phyloP scores from a whole-genome alignment of 2,888 invertebrate species.

The Listrodromus nycthemerus region DNA sequence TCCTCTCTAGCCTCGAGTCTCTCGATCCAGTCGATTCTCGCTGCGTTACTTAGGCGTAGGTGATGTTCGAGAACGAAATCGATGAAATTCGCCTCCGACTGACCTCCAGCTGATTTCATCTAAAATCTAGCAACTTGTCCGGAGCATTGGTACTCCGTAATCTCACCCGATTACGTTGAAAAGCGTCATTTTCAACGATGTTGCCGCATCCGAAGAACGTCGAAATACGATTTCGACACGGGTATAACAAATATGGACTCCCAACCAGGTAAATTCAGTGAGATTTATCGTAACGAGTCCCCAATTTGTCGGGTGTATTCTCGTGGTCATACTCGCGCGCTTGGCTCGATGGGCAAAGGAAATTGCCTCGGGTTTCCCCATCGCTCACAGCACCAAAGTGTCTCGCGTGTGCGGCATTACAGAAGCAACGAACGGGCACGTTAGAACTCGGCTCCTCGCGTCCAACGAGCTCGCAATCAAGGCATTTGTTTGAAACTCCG shows the following conservation, averaged over 20 bases:
- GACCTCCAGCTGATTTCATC: no score
- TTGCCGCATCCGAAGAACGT: background rate
- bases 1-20: background rate
- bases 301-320: background rate
- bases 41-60: no score
- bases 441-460: slow-evolving; percentile 24
- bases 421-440: background rate
- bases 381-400: slow-evolving; percentile 19
- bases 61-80: background rate
- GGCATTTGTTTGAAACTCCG: slow-evolving; percentile 51
- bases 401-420: background rate
- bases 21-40: background rate
- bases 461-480: slow-evolving; percentile 56
- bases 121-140: no score
- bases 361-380: slow-evolving; percentile 36
- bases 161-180: no score
- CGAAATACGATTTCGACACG: background rate
- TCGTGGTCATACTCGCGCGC: background rate
- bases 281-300: background rate
- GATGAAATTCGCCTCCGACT: background rate
- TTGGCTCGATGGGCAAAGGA: slow-evolving; percentile 10
- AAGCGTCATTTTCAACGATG: background rate
- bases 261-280: background rate
- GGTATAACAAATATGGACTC: background rate
- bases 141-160: no score